Base-by-base conservation (phyloP, 2,888 invertebrate genomes). In the Himalopsyche anomala region DNA sequence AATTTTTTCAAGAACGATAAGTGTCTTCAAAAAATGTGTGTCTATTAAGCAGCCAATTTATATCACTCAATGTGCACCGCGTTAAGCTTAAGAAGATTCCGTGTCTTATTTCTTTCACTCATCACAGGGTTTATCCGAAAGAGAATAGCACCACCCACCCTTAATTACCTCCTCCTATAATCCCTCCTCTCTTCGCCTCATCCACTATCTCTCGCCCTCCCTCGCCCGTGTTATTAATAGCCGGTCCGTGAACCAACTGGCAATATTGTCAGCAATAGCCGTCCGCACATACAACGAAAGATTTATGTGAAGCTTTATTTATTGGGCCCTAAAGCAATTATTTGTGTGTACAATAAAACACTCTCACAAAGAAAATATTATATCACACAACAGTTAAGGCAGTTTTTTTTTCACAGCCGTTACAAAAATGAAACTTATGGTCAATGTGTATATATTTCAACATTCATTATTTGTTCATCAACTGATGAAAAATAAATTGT, bases 151-250 rank as follows among this genome's bases (percentile, higher is more conserved):
- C 28, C 62, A 62, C 28, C 62, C 19, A 19, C 62, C 62, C 62
- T 40, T 83, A 83, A 83, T 83, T 83, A 69, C 83, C 74, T 84
- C 80, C 80, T 45, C 12, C 80, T 54, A 55, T 54, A 40, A 45
- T 84, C 69, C 80, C 81, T 80, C 80, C 84, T 83, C 86, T 40
- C 80, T 40, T 79, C 51, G 83, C 81, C 74, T 74, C 28, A 56
- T 80, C 38, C 86, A 62, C 85, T 40, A 51, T 54, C 80, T 55
- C 38, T 54, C 85, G 11, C 54, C 85, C 82, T 19, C 85, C 45
- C 80, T 55, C 74, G 51, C 19, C 42, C 79, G n/a, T 82, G 82
- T 87, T 87, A 87, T 87, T 87, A 87, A 87, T 87, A 83, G 85
- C 87, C 81, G 51, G 82, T 83, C 83, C 87, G 85, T 87, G 87